Evolutionary conservation across 2,888 invertebrate species (phyloP).

Genomic region (Germaria angustata): DNA sequence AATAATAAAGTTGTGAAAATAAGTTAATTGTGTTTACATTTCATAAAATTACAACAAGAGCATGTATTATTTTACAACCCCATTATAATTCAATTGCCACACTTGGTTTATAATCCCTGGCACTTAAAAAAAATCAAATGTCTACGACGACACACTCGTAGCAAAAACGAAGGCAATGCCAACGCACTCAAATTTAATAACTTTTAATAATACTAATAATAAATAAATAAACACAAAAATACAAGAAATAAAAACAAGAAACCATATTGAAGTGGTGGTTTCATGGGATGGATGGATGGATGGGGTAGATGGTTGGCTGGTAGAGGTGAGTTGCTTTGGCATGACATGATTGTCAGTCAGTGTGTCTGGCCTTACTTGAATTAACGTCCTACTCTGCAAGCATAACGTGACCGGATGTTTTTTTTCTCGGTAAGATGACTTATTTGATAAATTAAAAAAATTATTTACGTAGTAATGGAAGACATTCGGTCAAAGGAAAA

Average conservation of each 20-base stretch:
- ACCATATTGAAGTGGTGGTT: constrained; percentile 64
- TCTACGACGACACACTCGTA: constrained; percentile 27
- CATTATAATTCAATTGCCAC: constrained; percentile 64
- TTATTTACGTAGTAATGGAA: no score
- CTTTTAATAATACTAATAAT: constrained; percentile 71
- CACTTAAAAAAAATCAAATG: constrained; percentile 61
- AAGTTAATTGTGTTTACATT: constrained; percentile 66
- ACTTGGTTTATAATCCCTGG: constrained; percentile 62
- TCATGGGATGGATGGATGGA: neutral
- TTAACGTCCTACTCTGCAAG: constrained; percentile 1
- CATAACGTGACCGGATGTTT: neutral
- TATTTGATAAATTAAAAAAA: no score
- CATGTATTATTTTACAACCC: constrained; percentile 47
- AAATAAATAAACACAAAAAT: constrained; percentile 37
- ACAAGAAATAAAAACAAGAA: constrained; percentile 59
- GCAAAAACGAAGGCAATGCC: constrained; percentile 46
- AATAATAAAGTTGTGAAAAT: constrained; percentile 62
- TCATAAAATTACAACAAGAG: constrained; percentile 44
- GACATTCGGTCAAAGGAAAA: no score
- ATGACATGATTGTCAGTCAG: constrained; percentile 13
- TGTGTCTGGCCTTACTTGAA: constrained; percentile 21
- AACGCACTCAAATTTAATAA: constrained; percentile 69
- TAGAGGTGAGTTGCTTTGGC: neutral
- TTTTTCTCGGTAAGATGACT: no score
- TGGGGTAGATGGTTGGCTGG: neutral